Conservation (phyloP, 2,888 invertebrate genomes). For the Embidobia sp. region DNA sequence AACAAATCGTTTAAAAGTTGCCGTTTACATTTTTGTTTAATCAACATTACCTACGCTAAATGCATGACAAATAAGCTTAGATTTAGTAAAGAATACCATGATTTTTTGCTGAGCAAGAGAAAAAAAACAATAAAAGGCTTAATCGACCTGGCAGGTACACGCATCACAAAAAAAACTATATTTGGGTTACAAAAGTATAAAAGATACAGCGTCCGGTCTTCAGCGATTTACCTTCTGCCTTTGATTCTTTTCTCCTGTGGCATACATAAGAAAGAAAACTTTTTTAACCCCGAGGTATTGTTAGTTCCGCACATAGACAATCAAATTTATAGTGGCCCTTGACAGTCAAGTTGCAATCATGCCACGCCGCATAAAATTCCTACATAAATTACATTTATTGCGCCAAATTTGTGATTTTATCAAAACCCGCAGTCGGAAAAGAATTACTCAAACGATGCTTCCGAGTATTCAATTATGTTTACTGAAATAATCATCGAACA, state of each 20-base stretch:
- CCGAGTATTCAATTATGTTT: no score
- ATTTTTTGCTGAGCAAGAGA: no score
- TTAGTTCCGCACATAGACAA: slow-evolving; percentile 5
- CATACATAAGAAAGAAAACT: slow-evolving; percentile 10
- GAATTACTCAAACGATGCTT: no score
- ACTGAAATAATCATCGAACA: no score
- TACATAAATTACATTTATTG: slow-evolving; percentile 2
- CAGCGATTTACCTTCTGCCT: slow-evolving; percentile 20
- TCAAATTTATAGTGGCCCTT: slow-evolving; percentile 26
- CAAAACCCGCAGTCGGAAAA: no score
- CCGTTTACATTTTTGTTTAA: no score
- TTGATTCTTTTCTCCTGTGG: slow-evolving; percentile 10
- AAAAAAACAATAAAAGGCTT: no score
- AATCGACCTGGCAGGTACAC: slow-evolving; percentile 25
- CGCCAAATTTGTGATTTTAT: not conserved
- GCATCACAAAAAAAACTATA: slow-evolving; percentile 17
- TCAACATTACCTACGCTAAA: no score
- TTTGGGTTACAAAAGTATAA: slow-evolving; percentile 32
- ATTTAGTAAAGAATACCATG: no score
- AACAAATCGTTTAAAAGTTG: no score
- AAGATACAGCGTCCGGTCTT: slow-evolving; percentile 40
- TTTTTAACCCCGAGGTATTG: slow-evolving; percentile 11
- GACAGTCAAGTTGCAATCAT: slow-evolving; percentile 5
- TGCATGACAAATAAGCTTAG: no score
- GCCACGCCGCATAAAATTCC: not conserved